Evolutionary conservation across 2,888 invertebrate genomes (phyloP).

Genomic region (Platycnemis pennipes): DNA sequence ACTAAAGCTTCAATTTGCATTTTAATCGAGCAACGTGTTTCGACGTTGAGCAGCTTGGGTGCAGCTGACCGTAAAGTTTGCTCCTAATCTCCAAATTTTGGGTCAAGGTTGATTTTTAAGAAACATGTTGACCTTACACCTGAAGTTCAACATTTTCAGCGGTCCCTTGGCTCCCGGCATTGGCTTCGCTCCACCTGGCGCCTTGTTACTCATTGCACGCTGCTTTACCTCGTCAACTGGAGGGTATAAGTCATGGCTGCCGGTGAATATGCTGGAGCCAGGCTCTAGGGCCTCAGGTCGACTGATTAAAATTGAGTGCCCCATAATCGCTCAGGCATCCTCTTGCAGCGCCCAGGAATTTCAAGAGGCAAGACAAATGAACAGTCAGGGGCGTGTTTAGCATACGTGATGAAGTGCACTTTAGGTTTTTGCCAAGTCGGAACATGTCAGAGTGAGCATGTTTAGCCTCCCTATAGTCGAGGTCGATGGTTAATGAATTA

Average conservation of each 20-base stretch:
- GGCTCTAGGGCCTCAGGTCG: background rate
- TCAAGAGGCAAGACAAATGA: conserved; percentile 4
- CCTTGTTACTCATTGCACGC: background rate
- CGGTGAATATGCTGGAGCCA: background rate
- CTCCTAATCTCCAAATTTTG: too few relatives aligned
- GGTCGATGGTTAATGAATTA: background rate
- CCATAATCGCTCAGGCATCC: conserved; percentile 28
- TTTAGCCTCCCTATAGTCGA: background rate
- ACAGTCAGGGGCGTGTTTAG: background rate
- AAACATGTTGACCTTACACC: background rate
- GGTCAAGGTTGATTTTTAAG: background rate
- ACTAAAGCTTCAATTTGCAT: too few relatives aligned
- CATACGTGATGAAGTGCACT: background rate
- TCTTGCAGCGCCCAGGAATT: background rate
- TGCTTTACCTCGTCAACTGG: background rate
- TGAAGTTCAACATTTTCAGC: background rate
- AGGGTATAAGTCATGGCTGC: background rate
- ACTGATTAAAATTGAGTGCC: conserved; percentile 13
- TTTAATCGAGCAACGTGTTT: too few relatives aligned
- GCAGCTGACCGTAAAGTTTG: too few relatives aligned
- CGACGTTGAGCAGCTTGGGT: too few relatives aligned
- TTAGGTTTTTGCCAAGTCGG: background rate
- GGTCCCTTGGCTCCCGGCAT: background rate
- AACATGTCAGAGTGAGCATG: background rate
- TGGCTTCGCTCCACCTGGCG: background rate